phyloP scores from a whole-genome alignment of 2,797 vertebrate species.

The Chanos chanos region DNA sequence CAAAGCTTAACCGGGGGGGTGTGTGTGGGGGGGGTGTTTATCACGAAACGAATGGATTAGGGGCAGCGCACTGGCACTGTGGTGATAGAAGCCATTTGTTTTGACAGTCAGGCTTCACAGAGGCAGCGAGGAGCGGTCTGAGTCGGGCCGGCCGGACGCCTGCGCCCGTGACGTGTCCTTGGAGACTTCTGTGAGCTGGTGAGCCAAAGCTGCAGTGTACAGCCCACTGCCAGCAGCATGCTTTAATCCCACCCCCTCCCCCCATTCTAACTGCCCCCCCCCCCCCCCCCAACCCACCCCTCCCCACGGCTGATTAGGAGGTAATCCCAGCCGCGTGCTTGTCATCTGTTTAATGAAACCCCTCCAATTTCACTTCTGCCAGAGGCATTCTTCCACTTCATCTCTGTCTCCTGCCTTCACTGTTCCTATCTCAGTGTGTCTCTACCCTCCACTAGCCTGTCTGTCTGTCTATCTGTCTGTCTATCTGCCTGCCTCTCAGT shows the following conservation, averaged over 20 bases:
- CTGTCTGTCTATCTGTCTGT: not conserved
- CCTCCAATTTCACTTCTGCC: conserved; percentile 19
- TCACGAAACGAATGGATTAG: too few species aligned
- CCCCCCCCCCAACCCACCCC: conserved; percentile 48
- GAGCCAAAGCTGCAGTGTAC: conserved; percentile 28
- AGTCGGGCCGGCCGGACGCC: conserved; percentile 14
- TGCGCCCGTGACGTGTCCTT: conserved; percentile 60
- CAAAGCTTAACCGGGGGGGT: too few species aligned
- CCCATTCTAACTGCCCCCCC: conserved; percentile 53
- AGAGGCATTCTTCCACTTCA: conserved; percentile 1
- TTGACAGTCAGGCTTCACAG: too few species aligned
- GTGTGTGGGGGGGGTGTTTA: too few species aligned
- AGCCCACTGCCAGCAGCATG: conserved; percentile 24
- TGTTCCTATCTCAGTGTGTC: not conserved
- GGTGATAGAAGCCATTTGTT: conserved; percentile 12
- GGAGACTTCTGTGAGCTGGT: conserved; percentile 58
- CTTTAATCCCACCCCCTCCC: too few species aligned
- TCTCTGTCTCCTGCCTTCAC: not conserved
- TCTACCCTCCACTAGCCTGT: not conserved
- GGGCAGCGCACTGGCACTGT: too few species aligned
- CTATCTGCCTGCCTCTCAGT: not conserved
- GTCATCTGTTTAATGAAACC: conserved; percentile 58
- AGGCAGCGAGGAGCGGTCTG: not conserved
- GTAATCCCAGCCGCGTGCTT: conserved; percentile 63
- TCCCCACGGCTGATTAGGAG: conserved; percentile 57